Base-by-base conservation (phyloP, 2,113 vertebrate genomes). In the Gambusia holbrooki region DNA sequence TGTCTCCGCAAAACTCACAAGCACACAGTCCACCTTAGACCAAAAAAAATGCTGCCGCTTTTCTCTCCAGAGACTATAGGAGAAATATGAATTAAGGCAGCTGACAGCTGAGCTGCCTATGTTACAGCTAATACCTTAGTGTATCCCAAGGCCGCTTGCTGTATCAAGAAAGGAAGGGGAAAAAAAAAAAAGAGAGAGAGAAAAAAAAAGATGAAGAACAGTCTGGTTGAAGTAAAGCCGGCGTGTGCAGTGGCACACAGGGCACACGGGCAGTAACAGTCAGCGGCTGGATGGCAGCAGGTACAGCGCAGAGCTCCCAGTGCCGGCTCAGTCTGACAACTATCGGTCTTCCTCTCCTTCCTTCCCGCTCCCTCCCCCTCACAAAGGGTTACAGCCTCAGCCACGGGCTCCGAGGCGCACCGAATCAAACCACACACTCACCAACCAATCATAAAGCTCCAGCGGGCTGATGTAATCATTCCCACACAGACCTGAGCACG, bases 381-480 rank as follows among this genome's bases (percentile, higher is more conserved):
- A 92, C 91, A 90, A 93, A 92, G 92, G 89, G 89, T 92, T 92
- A 89, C 89, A 92, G 91, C 91, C 91, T 90, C 86, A 91, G 91
- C 89, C 88, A 91, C 76, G 40, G 89, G 91, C 91, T 93, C 85
- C n/a, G 67, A 91, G 91, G 90, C 90, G 88, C 87, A 91, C 84
- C 88, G 92, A 92, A 93, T 93, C 92, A 93, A 92, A 92, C 92
- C 92, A 92, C 90, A 93, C 87, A 85, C 88, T 91, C 88, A 85
- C 71, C 82, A 42, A 89, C 92, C 92, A 93, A 93, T 93, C 92
- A 92, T 87, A 84, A 88, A 85, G 84, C 92, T 87, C 88, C 87
- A 89, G 87, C 77, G 75, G 90, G 92, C 92, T 93, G 92, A 93
- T 92, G 92, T 93, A 93, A 93, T 93, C 91, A 92, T 93, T 93